These are phyloP conservation scores for Podarcis lilfordi DNA, from an alignment of 2,797 vertebrate species.

Conservation along the genomic window DNA sequence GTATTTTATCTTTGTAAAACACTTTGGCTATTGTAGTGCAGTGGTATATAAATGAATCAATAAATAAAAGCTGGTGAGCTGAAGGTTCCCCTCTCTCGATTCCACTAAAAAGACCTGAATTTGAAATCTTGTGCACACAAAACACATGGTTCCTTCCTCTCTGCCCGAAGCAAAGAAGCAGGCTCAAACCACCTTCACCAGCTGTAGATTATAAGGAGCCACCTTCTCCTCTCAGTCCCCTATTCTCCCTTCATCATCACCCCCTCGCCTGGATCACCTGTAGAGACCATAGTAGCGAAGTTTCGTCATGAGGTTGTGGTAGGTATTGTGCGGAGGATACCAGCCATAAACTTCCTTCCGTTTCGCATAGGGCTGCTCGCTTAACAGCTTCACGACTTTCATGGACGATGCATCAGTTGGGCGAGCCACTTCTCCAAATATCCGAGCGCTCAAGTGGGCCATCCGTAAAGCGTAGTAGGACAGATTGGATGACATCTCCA, in stretches of 20 bases:
- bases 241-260: background rate
- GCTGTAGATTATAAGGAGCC: background rate
- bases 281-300: slow-evolving; percentile 91
- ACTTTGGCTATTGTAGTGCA: no score
- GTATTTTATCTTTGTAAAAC: no score
- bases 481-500: slow-evolving; percentile 74
- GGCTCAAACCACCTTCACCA: background rate
- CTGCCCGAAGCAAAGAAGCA: background rate
- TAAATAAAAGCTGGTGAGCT: background rate
- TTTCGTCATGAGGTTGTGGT: slow-evolving; percentile 86
- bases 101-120: background rate
- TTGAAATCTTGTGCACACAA: no score
- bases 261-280: slow-evolving; percentile 80
- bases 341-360: slow-evolving; percentile 88
- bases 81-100: no score
- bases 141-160: background rate
- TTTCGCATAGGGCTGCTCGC: slow-evolving; percentile 86
- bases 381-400: slow-evolving; percentile 92
- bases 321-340: slow-evolving; percentile 93
- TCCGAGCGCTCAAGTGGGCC: slow-evolving; percentile 88
- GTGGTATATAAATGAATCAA: no score
- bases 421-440: slow-evolving; percentile 88
- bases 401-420: slow-evolving; percentile 88
- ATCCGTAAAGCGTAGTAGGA: slow-evolving; percentile 90
- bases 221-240: background rate